Percentiles rank a stretch among this genome's conserved stretches.
These are phyloP conservation scores for Oeneis ivallda DNA, from an alignment of 2,888 invertebrate species.

Conservation along the genomic window DNA sequence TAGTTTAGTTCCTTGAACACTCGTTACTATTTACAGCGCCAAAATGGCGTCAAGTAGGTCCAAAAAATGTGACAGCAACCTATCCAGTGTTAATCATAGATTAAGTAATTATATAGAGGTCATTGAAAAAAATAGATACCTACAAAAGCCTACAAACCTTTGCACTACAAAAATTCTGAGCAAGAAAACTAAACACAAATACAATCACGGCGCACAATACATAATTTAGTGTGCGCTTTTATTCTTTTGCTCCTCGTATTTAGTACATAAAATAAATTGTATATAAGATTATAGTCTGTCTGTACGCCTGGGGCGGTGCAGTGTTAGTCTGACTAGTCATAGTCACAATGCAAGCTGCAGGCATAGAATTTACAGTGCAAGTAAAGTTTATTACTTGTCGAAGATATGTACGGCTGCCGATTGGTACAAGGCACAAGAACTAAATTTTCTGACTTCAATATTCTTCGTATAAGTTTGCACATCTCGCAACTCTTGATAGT, in stretches of 20 bases:
- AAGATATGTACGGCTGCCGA: conserved; percentile 47
- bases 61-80: too few relatives aligned
- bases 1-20: too few relatives aligned
- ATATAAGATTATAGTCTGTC: conserved; percentile 42
- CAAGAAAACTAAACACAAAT: conserved; percentile 18
- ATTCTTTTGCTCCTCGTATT: conserved; percentile 34
- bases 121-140: too few relatives aligned
- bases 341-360: conserved; percentile 60
- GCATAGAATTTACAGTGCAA: conserved; percentile 57
- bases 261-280: conserved; percentile 44
- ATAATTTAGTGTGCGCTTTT: conserved; percentile 32
- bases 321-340: conserved; percentile 39
- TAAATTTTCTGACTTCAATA: background rate
- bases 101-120: too few relatives aligned
- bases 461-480: background rate
- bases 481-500: background rate
- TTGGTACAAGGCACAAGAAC: conserved; percentile 40
- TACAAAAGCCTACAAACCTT: background rate
- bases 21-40: too few relatives aligned
- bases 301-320: conserved; percentile 44
- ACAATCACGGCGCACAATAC: conserved; percentile 36
- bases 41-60: too few relatives aligned
- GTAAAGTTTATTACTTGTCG: conserved; percentile 64
- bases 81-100: too few relatives aligned
- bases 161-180: background rate